Conservation (phyloP, 2,797 vertebrate species). For the Crypturellus tataupa region DNA sequence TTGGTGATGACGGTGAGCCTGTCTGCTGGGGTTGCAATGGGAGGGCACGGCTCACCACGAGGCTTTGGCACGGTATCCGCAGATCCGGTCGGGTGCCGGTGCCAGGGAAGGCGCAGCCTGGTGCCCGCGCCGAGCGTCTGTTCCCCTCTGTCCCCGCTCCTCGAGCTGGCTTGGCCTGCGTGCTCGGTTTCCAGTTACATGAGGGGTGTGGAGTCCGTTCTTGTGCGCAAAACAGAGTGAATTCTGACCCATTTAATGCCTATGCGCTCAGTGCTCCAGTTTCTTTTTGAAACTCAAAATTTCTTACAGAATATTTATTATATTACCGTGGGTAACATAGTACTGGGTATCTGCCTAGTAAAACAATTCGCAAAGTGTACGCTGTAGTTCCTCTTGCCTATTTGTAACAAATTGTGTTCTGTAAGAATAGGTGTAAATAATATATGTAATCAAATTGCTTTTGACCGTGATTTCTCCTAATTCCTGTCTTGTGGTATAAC, state of each 20-base stretch:
- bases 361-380: neutral
- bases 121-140: neutral
- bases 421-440: neutral
- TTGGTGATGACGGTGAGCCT: neutral
- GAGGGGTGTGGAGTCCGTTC: neutral
- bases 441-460: neutral
- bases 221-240: fast-evolving
- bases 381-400: neutral
- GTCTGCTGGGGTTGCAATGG: neutral
- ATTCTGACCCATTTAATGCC: neutral
- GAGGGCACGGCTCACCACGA: neutral
- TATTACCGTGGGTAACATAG: neutral
- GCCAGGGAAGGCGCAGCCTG: fast-evolving
- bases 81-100: neutral
- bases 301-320: neutral
- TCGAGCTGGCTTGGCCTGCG: neutral
- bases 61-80: neutral
- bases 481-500: neutral
- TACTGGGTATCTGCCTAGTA: neutral
- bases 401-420: neutral
- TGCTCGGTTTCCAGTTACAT: neutral
- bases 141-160: neutral
- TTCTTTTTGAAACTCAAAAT: neutral
- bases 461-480: neutral
- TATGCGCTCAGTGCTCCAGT: fast-evolving